Evolutionary conservation across 2,888 invertebrate genomes (phyloP).

Genomic region (Drosophila recens): DNA sequence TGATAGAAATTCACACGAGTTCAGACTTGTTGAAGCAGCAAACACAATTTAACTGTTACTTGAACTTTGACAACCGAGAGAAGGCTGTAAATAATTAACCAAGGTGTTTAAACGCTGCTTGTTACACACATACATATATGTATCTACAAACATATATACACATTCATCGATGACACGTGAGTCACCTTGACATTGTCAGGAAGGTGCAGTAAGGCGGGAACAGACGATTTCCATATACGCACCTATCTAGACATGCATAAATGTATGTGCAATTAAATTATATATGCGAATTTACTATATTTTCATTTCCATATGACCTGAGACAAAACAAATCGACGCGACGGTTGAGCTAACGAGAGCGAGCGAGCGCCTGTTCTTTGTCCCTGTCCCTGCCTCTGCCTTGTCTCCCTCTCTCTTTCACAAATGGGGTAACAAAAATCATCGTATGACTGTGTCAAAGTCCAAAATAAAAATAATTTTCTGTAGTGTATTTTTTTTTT

Average conservation of each 20-base stretch:
- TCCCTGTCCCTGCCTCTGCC: conserved; percentile 1
- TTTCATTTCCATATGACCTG: conserved; percentile 40
- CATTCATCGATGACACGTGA: conserved; percentile 19
- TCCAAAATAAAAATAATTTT: conserved; percentile 76
- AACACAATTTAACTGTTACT: conserved; percentile 18
- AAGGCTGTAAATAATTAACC: conserved; percentile 9
- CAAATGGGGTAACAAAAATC: conserved; percentile 72
- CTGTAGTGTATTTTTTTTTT: conserved; percentile 16
- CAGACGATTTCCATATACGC: neutral
- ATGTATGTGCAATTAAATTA: conserved; percentile 20
- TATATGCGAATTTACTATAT: conserved; percentile 26
- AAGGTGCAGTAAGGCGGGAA: neutral
- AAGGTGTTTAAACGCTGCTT: conserved; percentile 29
- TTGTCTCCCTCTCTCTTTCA: conserved; percentile 15
- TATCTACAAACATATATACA: neutral
- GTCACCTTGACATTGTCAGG: conserved; percentile 43
- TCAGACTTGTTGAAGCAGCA: conserved; percentile 16
- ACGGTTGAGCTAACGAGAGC: conserved; percentile 23
- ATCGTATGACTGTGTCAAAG: conserved; percentile 82
- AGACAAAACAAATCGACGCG: conserved; percentile 25
- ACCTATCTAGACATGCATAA: neutral
- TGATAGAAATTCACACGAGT: conserved; percentile 4
- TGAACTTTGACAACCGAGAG: conserved; percentile 26
- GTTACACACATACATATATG: neutral
- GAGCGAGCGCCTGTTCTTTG: conserved; percentile 29